These are phyloP conservation scores for Drosophila mayaguana DNA, from an alignment of 2,888 invertebrate species.

Conservation along the genomic window DNA sequence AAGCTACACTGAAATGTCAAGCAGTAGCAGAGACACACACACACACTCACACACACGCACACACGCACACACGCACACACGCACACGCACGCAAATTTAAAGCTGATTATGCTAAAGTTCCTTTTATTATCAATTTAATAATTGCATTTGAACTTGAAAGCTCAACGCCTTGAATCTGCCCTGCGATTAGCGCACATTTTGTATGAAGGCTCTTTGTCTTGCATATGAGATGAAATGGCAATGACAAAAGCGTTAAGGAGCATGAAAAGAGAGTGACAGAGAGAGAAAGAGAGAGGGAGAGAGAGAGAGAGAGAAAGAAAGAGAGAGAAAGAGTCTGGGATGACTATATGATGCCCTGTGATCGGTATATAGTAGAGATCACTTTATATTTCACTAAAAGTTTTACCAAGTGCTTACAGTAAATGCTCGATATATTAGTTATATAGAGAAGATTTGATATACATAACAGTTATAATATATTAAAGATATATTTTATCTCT, in stretches of 20 bases:
- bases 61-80: conserved; percentile 2
- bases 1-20: conserved; percentile 72
- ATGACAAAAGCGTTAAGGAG: conserved; percentile 1
- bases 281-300: no score
- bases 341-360: not conserved
- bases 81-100: conserved; percentile 39
- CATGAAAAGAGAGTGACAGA: no score
- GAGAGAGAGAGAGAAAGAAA: not conserved
- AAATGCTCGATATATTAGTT: no score
- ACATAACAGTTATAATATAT: no score
- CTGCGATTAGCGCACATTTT: conserved; percentile 60
- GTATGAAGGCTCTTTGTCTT: conserved; percentile 21
- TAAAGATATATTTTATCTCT: no score
- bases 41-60: conserved; percentile 17
- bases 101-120: conserved; percentile 50
- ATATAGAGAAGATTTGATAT: no score
- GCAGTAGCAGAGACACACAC: conserved; percentile 26
- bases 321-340: not conserved
- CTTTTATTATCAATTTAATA: conserved; percentile 49
- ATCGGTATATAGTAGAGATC: not conserved
- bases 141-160: conserved; percentile 47
- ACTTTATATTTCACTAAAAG: no score
- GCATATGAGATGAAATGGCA: conserved; percentile 34
- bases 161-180: conserved; percentile 19
- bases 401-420: no score